These are phyloP conservation scores for Pachyramphus minor DNA, from an alignment of 2,113 vertebrate species.

Conservation along the genomic window DNA sequence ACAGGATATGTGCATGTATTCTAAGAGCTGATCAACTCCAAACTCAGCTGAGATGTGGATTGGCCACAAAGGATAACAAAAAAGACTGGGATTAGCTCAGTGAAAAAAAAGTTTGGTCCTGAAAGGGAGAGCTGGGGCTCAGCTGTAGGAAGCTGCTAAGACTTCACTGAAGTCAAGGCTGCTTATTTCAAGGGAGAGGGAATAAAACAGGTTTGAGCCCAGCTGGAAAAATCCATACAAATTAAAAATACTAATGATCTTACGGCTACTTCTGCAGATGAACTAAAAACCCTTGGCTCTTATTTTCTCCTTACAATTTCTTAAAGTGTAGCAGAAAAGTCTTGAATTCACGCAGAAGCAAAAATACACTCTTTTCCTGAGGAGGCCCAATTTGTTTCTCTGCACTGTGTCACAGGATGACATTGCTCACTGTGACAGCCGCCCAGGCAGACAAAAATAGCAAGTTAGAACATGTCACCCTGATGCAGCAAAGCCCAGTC, in stretches of 20 bases:
- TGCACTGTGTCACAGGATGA: not conserved
- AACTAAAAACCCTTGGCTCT: not conserved
- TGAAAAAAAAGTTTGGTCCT: not conserved
- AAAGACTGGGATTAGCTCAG: not conserved
- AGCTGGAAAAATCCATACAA: not conserved
- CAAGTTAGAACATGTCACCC: not conserved
- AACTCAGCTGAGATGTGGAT: not conserved
- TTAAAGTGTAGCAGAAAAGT: not conserved
- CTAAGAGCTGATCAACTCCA: not conserved
- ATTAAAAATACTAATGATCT: not conserved
- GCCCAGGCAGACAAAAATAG: not conserved
- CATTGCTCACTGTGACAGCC: not conserved
- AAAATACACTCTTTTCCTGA: not conserved
- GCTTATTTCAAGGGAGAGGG: not conserved
- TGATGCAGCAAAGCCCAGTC: not conserved
- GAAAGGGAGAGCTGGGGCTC: not conserved
- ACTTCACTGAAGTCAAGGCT: not conserved
- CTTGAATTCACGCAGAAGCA: not conserved
- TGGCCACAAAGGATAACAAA: not conserved
- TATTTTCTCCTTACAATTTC: not conserved
- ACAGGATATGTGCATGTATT: rapidly evolving
- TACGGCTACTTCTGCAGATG: not conserved
- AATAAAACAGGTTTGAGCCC: not conserved
- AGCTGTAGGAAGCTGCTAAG: not conserved
- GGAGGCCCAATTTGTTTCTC: not conserved